Percentiles rank a stretch among this genome's conserved stretches.
Evolutionary conservation across 2,888 invertebrate genomes (phyloP).

Genomic region (Cancer borealis): DNA sequence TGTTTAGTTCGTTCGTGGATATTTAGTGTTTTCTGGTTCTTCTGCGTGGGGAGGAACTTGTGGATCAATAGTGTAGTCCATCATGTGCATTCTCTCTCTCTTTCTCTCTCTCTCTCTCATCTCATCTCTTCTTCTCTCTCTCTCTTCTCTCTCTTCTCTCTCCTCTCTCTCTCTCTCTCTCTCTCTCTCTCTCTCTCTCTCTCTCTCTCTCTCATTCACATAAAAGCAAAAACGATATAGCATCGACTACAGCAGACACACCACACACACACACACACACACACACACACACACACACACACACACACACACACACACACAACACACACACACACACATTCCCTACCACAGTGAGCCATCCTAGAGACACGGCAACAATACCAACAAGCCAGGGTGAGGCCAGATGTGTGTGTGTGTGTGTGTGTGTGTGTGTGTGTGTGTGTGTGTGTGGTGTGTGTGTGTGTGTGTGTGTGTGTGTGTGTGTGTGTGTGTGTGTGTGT

Average conservation of each 20-base stretch:
- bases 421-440: conserved; percentile 6
- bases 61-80: not conserved
- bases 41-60: not conserved
- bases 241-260: not conserved
- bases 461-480: not conserved
- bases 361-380: not conserved
- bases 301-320: conserved; percentile 39
- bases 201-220: not conserved
- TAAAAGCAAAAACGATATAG: not conserved
- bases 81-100: not conserved
- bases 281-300: conserved; percentile 25
- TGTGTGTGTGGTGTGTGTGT: conserved; percentile 25
- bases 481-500: conserved; percentile 52
- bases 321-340: not conserved
- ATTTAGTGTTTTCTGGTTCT: not conserved
- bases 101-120: conserved; percentile 30
- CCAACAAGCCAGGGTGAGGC: not conserved
- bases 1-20: not conserved
- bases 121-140: not conserved
- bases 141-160: not conserved
- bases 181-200: not conserved
- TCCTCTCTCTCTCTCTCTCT: not conserved
- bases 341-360: not conserved
- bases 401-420: not conserved
- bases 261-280: too few species aligned